Evolutionary conservation across 2,888 invertebrate species (phyloP), one percentile per base, ranked within the genome.

Genomic region (Chaetoderma sp.): DNA sequence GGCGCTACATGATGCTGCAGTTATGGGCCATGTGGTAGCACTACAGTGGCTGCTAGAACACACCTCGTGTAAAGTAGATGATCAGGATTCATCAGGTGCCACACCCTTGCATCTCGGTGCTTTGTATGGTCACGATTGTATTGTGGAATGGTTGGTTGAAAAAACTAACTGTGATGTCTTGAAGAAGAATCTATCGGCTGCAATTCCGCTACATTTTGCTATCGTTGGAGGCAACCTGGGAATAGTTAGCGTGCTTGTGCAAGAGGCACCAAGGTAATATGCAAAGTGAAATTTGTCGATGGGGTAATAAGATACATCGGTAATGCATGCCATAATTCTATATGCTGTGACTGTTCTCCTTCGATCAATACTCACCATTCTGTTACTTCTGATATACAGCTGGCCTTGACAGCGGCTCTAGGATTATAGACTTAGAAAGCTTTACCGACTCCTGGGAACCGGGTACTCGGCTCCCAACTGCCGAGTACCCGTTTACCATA

Each of bases 141-240:
- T 90, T 39, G 83, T 90, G 59, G 88, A 89, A 84, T 91, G 91
- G 90, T 86, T 91, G 67, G 86, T 90, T 69, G 89, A 89, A 87
- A 89, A 90, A 62, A 83, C 86, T 58, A 87, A 88, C 75, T 89
- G 89, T 88, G 89, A 90, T 63, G 88, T 89, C 47, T 88, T 89
- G 78, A 88, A 85, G 83, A 87, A 71, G 50, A 84, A 84, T 44
- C 78, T 79, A 54, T 80, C 77, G 47, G 84, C 83, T 18, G 93
- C 93, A 67, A 89, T 94, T 76, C 93, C 94, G 72, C 89, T 95
- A 67, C 94, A 95, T 87, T 94, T 94, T 87, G 94, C 94, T 16
- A 93, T 94, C 32, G 93, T 94, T 64, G 89, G 94, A 74, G 94
- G 94, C 71, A 94, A 94, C 85, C 89, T 94, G 75, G 94, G 94